These are phyloP conservation scores for Sphyrna mokarran DNA, from an alignment of 2,113 vertebrate species.

Conservation along the genomic window DNA sequence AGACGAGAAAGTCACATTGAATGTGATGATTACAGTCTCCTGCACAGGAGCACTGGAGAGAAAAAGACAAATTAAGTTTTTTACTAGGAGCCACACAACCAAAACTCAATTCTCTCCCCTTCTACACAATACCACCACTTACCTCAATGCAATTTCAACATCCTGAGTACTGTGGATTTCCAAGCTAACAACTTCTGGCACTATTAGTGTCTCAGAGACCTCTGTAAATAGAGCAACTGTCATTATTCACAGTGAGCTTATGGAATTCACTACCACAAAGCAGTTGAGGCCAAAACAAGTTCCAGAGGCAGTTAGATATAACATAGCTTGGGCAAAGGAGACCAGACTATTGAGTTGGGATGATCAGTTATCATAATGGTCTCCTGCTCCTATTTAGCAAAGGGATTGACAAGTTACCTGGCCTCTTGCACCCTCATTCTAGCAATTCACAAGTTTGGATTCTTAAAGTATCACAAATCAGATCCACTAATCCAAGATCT, in stretches of 20 bases:
- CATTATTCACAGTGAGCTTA: not conserved
- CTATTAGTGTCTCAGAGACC: conserved; percentile 47
- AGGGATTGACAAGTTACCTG: not conserved
- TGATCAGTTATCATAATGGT: too few species aligned
- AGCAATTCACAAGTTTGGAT: too few species aligned
- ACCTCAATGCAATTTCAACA: conserved; percentile 67
- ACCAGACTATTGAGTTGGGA: too few species aligned
- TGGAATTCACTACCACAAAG: too few species aligned
- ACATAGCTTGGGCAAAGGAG: too few species aligned
- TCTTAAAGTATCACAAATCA: too few species aligned
- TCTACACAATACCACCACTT: conserved; percentile 39
- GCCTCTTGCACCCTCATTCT: too few species aligned
- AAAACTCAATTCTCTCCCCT: too few species aligned
- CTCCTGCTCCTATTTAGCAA: not conserved
- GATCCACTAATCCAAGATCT: too few species aligned
- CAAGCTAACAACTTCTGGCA: conserved; percentile 62
- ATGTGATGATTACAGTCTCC: conserved; percentile 57
- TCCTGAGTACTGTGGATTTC: conserved; percentile 56
- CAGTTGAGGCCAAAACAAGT: too few species aligned
- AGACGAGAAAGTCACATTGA: conserved; percentile 70
- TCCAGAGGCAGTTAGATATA: too few species aligned
- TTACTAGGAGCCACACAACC: not conserved
- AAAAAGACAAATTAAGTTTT: not conserved
- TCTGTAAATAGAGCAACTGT: conserved; percentile 32
- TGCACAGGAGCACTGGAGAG: conserved; percentile 60